These are phyloP conservation scores for Upupa epops DNA, from an alignment of 2,113 vertebrate genomes.

Conservation along the genomic window DNA sequence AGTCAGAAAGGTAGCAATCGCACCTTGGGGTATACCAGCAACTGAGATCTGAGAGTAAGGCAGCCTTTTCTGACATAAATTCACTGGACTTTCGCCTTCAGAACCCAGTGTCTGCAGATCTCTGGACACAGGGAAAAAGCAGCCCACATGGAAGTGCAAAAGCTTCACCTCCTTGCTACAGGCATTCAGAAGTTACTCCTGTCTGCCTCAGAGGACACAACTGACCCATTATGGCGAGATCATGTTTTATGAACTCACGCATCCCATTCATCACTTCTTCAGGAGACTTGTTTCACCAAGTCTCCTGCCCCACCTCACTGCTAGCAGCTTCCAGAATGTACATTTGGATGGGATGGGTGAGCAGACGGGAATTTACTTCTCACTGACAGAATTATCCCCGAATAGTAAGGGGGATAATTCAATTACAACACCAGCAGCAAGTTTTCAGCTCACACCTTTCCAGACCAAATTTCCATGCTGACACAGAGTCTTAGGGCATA, in stretches of 20 bases:
- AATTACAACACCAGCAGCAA: neutral
- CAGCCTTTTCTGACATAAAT: neutral
- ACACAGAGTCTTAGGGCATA: neutral
- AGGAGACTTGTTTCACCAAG: neutral
- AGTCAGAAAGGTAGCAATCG: neutral
- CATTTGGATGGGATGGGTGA: fast-evolving
- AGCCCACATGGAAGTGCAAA: neutral
- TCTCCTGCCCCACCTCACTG: neutral
- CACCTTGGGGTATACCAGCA: too few species aligned
- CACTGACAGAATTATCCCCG: neutral
- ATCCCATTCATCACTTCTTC: neutral
- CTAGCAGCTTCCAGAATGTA: neutral
- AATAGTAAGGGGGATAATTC: neutral
- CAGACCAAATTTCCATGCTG: neutral
- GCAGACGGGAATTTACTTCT: neutral
- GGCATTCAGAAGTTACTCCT: neutral
- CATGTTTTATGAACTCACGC: neutral
- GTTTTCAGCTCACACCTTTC: neutral
- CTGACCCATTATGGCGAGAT: neutral
- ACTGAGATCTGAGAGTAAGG: neutral
- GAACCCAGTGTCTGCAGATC: neutral
- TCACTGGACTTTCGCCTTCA: fast-evolving
- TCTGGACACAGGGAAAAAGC: neutral
- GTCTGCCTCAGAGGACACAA: fast-evolving
- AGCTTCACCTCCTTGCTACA: fast-evolving